These are phyloP conservation scores for Anodontia alba DNA, from an alignment of 2,888 invertebrate genomes.

Conservation along the genomic window DNA sequence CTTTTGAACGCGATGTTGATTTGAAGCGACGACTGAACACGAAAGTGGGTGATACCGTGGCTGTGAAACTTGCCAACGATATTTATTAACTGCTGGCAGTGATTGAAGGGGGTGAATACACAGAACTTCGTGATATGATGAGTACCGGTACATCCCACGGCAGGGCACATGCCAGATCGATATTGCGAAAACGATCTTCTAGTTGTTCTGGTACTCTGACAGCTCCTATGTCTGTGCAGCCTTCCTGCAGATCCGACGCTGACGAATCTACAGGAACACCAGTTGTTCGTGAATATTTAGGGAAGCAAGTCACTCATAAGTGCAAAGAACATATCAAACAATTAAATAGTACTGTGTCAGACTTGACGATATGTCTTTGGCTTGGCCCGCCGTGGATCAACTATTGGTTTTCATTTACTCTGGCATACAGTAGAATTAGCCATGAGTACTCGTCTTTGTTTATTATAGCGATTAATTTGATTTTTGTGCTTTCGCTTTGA, in stretches of 20 bases:
- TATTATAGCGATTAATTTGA: too few relatives aligned
- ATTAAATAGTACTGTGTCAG: not conserved
- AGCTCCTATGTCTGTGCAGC: not conserved
- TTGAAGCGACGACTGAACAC: slow-evolving; percentile 1
- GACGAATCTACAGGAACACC: not conserved
- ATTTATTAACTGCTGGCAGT: not conserved
- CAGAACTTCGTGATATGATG: not conserved
- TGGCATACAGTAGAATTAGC: too few relatives aligned
- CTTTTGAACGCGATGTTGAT: not conserved
- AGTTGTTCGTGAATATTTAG: not conserved
- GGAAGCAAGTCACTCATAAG: not conserved
- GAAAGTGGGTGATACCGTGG: not conserved
- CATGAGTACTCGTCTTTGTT: too few relatives aligned
- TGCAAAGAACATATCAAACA: not conserved
- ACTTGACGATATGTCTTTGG: too few relatives aligned
- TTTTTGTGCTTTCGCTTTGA: too few relatives aligned
- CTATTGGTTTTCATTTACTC: too few relatives aligned
- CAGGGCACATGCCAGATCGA: not conserved
- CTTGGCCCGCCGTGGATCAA: too few relatives aligned
- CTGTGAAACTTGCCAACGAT: not conserved
- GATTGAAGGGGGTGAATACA: not conserved
- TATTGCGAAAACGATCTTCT: not conserved
- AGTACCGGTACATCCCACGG: not conserved
- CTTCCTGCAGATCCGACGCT: not conserved
- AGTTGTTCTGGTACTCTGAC: not conserved